A percentile compares a stretch with the other conserved stretches of the same genome.
These are phyloP conservation scores for Dreissena rostriformis DNA, from an alignment of 1,140 invertebrate genomes.

Conservation along the genomic window DNA sequence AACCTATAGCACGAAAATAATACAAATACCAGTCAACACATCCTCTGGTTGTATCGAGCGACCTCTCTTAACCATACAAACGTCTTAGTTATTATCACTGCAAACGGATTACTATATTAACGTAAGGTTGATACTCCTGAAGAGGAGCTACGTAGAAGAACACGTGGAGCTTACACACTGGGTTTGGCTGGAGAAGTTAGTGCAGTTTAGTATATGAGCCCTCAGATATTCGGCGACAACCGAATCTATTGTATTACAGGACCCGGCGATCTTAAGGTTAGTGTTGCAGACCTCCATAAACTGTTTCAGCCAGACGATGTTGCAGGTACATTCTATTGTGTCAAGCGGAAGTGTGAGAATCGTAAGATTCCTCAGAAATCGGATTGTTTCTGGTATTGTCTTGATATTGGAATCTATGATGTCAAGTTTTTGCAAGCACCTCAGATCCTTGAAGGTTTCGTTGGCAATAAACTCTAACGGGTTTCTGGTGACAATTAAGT, in stretches of 20 bases:
- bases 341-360: constrained; percentile 29
- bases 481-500: constrained; percentile 32
- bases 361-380: constrained; percentile 16
- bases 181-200: constrained; percentile 15
- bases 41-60: no score
- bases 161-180: no score
- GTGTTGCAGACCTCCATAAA: constrained; percentile 33
- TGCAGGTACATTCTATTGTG: constrained; percentile 44
- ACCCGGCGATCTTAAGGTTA: constrained; percentile 23
- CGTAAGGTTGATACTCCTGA: no score
- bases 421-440: constrained; percentile 19
- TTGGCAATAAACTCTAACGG: constrained; percentile 49
- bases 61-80: no score
- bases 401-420: constrained; percentile 35
- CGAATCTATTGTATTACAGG: constrained; percentile 47
- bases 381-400: constrained; percentile 39
- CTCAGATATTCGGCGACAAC: neutral
- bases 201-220: constrained; percentile 18
- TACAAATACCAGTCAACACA: no score
- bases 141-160: no score
- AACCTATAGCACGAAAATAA: no score
- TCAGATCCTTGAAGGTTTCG: constrained; percentile 42
- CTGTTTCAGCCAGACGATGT: constrained; percentile 48
- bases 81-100: no score
- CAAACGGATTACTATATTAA: no score